Percentiles rank a stretch among this genome's conserved stretches.
These are phyloP conservation scores for Microtus montanus DNA, from an alignment of 2,113 vertebrate species.

Conservation along the genomic window DNA sequence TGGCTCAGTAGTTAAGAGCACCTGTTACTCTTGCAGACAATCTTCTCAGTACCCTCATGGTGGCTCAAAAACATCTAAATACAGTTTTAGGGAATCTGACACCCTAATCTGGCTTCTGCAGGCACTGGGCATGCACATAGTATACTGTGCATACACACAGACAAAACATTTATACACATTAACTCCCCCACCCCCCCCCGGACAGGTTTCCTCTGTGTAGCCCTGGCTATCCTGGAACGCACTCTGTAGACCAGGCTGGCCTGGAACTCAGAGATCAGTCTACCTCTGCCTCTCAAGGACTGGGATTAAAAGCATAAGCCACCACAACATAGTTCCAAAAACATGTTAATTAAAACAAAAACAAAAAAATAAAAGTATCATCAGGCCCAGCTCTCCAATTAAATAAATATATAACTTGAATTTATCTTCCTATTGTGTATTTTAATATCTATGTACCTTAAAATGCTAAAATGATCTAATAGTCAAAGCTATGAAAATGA, in stretches of 20 bases:
- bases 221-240: neutral
- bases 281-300: neutral
- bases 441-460: neutral
- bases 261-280: neutral
- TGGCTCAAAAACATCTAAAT: neutral
- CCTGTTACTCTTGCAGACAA: neutral
- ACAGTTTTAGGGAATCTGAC: neutral
- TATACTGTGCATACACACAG: neutral
- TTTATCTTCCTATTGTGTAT: neutral
- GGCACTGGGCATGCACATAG: neutral
- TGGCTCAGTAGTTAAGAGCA: neutral
- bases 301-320: neutral
- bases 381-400: neutral
- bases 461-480: neutral
- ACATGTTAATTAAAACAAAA: neutral
- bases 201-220: too few species aligned
- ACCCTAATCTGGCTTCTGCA: too few species aligned
- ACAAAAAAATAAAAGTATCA: neutral
- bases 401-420: neutral
- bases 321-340: neutral
- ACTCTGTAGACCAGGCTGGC: neutral
- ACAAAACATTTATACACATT: too few species aligned
- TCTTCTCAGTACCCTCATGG: too few species aligned
- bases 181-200: fast-evolving
- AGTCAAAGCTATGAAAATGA: neutral